Evolutionary conservation across 2,113 vertebrate species (phyloP).

Genomic region (Mystacornis crossleyi): DNA sequence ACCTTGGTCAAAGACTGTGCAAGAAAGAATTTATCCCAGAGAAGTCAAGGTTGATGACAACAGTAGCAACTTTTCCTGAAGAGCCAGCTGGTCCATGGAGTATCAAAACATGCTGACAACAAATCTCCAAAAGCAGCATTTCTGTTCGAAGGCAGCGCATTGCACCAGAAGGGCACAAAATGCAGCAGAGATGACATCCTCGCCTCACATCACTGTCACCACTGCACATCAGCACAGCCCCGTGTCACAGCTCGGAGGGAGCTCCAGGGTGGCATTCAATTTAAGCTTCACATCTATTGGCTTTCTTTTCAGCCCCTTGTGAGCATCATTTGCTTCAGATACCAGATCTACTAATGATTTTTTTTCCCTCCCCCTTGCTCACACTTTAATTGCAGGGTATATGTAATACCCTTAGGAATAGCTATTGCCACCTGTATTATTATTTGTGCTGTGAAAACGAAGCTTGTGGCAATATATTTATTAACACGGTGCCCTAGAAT

Average conservation of each 20-base stretch:
- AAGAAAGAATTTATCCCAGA: background rate
- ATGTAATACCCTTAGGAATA: slow-evolving; percentile 74
- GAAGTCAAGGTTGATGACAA: background rate
- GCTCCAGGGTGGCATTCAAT: slow-evolving; percentile 61
- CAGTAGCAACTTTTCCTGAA: background rate
- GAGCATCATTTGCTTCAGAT: slow-evolving; percentile 72
- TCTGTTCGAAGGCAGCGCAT: rapidly evolving
- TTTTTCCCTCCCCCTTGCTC: slow-evolving; percentile 49
- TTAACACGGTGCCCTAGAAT: slow-evolving; percentile 72
- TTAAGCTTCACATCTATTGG: slow-evolving; percentile 75
- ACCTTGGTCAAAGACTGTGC: background rate
- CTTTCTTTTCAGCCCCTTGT: slow-evolving; percentile 67
- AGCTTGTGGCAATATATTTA: slow-evolving; percentile 78
- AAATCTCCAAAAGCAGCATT: background rate
- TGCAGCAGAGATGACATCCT: background rate
- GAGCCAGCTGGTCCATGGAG: background rate
- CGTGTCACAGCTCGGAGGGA: background rate
- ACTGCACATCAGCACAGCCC: background rate
- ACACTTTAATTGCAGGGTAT: slow-evolving; percentile 78
- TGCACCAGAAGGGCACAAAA: background rate
- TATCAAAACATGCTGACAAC: background rate
- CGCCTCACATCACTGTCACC: background rate
- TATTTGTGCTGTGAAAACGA: slow-evolving; percentile 77
- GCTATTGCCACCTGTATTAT: slow-evolving; percentile 78
- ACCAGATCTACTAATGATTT: slow-evolving; percentile 70